Conservation (phyloP, 2,888 invertebrate genomes). For the Lamellibrachia columna region DNA sequence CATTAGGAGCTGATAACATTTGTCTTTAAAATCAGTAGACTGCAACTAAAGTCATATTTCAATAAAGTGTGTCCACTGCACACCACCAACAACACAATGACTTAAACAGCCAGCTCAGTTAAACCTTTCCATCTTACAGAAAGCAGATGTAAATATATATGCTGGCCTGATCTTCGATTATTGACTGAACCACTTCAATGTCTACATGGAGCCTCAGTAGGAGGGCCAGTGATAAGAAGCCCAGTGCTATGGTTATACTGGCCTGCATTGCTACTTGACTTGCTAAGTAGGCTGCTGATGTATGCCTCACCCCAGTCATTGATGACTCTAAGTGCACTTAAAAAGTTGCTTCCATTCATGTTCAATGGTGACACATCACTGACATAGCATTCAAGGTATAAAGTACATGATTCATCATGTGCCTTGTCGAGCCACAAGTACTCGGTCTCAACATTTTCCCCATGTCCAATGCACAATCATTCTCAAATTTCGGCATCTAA, state of each 20-base stretch:
- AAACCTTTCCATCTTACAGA: not conserved
- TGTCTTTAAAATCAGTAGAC: not conserved
- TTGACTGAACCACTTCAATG: too few species aligned
- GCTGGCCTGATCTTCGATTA: too few species aligned
- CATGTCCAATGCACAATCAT: not conserved
- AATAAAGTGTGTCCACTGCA: not conserved
- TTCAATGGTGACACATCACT: not conserved
- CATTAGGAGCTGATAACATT: not conserved
- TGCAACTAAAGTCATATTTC: not conserved
- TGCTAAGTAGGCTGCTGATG: not conserved
- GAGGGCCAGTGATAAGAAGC: not conserved
- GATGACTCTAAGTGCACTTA: not conserved
- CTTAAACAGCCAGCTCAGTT: not conserved
- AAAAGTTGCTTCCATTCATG: not conserved
- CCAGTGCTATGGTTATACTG: not conserved
- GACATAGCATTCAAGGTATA: not conserved
- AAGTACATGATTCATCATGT: not conserved
- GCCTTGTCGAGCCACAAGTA: not conserved
- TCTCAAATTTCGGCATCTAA: too few species aligned
- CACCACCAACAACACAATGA: not conserved
- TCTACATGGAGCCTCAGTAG: too few species aligned
- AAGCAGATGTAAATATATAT: too few species aligned
- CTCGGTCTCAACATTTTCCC: not conserved
- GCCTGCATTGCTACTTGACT: not conserved
- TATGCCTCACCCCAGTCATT: not conserved